Percentiles rank a stretch among this genome's conserved stretches.
These are phyloP conservation scores for Hirtodrosophila alboralis DNA, from an alignment of 2,888 invertebrate species.

Conservation along the genomic window DNA sequence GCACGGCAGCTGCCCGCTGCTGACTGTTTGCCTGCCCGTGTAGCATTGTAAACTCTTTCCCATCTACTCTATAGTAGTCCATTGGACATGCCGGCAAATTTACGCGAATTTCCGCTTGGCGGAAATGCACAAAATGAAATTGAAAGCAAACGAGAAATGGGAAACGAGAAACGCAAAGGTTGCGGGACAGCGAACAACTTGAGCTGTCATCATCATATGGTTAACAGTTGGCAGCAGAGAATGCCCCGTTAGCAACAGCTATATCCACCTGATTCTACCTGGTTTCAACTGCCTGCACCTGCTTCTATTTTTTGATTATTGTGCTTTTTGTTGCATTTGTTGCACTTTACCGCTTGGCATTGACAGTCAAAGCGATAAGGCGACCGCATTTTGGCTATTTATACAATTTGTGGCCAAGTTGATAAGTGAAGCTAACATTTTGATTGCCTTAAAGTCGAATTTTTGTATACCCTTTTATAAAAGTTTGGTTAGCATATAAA, in stretches of 20 bases:
- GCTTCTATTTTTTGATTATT: conserved; percentile 3
- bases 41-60: background rate
- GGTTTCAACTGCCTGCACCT: background rate
- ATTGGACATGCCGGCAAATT: conserved; percentile 73
- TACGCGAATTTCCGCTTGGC: conserved; percentile 76
- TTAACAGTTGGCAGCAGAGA: conserved; percentile 43
- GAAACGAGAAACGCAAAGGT: conserved; percentile 29
- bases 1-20: conserved; percentile 36
- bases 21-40: background rate
- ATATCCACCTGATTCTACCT: too few species aligned
- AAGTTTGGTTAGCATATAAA: too few species aligned
- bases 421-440: conserved; percentile 16
- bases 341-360: conserved; percentile 36
- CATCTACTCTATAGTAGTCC: background rate
- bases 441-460: conserved; percentile 1
- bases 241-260: background rate
- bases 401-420: conserved; percentile 32
- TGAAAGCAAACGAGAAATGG: conserved; percentile 51
- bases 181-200: conserved; percentile 37
- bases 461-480: too few species aligned
- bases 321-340: conserved; percentile 6
- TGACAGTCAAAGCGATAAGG: conserved; percentile 52
- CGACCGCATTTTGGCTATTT: conserved; percentile 44
- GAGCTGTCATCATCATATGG: conserved; percentile 60
- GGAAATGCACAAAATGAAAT: conserved; percentile 79